These are phyloP conservation scores for Stramonita haemastoma DNA, from an alignment of 2,888 invertebrate genomes.

Conservation along the genomic window DNA sequence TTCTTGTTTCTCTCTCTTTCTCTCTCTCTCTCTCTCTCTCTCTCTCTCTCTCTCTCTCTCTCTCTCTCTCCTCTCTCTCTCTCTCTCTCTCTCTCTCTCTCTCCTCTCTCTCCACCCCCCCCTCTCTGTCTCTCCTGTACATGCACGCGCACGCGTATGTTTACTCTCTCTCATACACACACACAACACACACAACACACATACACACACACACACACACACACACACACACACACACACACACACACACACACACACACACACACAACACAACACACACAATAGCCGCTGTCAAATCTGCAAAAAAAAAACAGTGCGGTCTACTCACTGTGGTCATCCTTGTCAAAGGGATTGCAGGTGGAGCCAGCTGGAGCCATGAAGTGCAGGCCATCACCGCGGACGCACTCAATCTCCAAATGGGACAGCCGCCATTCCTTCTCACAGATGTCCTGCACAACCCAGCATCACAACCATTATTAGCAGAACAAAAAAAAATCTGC, in stretches of 20 bases:
- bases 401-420: conserved; percentile 70
- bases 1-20: not conserved
- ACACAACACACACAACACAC: too few species aligned
- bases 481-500: too few species aligned
- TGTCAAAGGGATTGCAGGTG: conserved; percentile 68
- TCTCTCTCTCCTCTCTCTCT: not conserved
- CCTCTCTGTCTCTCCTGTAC: not conserved
- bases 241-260: too few species aligned
- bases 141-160: too few species aligned
- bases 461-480: not conserved
- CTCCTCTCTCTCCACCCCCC: too few species aligned
- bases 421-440: conserved; percentile 73
- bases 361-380: conserved; percentile 69
- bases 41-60: not conserved
- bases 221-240: too few species aligned
- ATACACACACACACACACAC: too few species aligned
- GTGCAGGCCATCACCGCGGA: conserved; percentile 71
- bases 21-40: not conserved
- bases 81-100: not conserved
- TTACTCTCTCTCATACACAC: too few species aligned
- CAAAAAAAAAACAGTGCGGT: not conserved
- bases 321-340: conserved; percentile 63
- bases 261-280: too few species aligned
- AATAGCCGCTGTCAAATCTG: not conserved
- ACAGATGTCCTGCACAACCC: conserved; percentile 65